Evolutionary conservation across 2,888 invertebrate species (phyloP).

Genomic region (Lasioglossum leucozonium): DNA sequence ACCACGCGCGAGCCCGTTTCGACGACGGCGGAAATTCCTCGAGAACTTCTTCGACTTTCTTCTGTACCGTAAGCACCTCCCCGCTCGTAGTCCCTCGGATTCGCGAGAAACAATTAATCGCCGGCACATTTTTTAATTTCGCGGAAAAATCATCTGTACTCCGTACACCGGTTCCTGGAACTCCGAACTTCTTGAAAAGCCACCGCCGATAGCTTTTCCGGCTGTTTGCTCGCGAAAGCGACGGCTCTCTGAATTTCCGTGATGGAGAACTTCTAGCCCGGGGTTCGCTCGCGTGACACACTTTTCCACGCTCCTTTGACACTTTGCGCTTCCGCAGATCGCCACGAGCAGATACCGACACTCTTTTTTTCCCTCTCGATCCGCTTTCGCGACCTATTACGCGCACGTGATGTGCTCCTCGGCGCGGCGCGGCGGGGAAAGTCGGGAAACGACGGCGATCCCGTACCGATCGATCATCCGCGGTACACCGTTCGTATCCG

Average conservation of each 20-base stretch:
- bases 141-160: not conserved
- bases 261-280: slow-evolving; percentile 43
- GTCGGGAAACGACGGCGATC: slow-evolving; percentile 31
- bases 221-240: slow-evolving; percentile 38
- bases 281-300: slow-evolving; percentile 69
- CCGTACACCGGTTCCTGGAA: slow-evolving; percentile 27
- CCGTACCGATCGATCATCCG: slow-evolving; percentile 32
- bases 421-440: slow-evolving; percentile 6
- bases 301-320: slow-evolving; percentile 68
- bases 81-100: not conserved
- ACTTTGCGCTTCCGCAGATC: slow-evolving; percentile 66
- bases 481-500: not conserved
- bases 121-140: slow-evolving; percentile 5
- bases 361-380: slow-evolving; percentile 40
- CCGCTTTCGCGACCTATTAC: slow-evolving; percentile 60
- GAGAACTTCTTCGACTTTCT: not conserved
- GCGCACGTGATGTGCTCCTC: slow-evolving; percentile 63
- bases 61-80: not conserved
- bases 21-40: slow-evolving; percentile 2
- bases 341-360: slow-evolving; percentile 64
- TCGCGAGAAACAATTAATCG: slow-evolving; percentile 34
- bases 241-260: slow-evolving; percentile 54
- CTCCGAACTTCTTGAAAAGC: slow-evolving; percentile 33
- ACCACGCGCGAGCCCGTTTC: not conserved
- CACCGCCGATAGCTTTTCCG: not conserved